phyloP scores from a whole-genome alignment of 2,113 vertebrate genomes.

The Mormyrus lacerda region DNA sequence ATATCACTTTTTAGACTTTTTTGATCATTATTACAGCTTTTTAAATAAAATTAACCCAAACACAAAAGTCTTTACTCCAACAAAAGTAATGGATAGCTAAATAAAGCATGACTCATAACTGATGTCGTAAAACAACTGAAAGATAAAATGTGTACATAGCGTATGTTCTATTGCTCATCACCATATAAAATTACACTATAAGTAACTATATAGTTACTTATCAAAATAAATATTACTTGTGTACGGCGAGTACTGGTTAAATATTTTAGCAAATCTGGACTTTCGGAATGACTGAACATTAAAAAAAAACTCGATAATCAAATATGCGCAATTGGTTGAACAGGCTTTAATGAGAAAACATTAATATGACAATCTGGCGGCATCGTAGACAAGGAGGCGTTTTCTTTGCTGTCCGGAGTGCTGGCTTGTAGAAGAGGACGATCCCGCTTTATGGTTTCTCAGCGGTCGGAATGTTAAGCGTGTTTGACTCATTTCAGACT shows the following conservation, averaged over 20 bases:
- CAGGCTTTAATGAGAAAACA: not conserved
- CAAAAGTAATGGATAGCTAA: not conserved
- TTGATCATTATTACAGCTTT: not conserved
- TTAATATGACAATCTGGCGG: not conserved
- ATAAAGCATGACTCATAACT: not conserved
- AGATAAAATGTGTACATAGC: not conserved
- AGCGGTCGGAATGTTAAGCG: not conserved
- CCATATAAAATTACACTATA: not conserved
- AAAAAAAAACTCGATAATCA: not conserved
- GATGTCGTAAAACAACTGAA: not conserved
- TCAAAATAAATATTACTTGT: not conserved
- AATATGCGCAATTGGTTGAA: not conserved
- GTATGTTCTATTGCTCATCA: not conserved
- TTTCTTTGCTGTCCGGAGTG: not conserved
- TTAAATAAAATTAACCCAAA: not conserved
- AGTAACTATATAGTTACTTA: too few relatives aligned
- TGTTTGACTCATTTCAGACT: not conserved
- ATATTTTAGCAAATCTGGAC: not conserved
- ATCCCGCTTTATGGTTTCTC: not conserved
- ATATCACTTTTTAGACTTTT: not conserved
- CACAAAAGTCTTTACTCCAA: not conserved
- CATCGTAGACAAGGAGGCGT: not conserved
- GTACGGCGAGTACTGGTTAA: not conserved
- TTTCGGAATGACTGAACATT: not conserved
- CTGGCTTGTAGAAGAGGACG: not conserved